Conservation (phyloP, 2,888 invertebrate species). For the Tipula vernalis region DNA sequence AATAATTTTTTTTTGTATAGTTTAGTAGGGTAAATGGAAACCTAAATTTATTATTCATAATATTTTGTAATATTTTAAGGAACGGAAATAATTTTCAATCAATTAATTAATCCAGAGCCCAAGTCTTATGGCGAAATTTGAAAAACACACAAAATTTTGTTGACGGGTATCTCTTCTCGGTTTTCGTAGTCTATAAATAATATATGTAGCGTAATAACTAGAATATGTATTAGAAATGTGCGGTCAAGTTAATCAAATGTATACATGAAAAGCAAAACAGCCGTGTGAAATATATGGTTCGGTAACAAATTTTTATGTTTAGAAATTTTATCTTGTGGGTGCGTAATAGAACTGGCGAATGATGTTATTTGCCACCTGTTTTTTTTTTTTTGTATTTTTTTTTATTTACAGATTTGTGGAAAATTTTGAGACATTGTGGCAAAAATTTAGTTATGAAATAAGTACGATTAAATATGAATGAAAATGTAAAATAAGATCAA, state of each 20-base stretch:
- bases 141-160: not conserved
- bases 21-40: not conserved
- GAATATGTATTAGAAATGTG: not conserved
- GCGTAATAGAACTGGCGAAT: not conserved
- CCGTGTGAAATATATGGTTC: not conserved
- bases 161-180: not conserved
- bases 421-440: not conserved
- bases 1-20: not conserved
- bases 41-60: not conserved
- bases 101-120: not conserved
- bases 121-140: not conserved
- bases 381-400: not conserved
- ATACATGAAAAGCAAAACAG: not conserved
- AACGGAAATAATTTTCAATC: too few relatives aligned
- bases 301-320: not conserved
- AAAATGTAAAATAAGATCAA: not conserved
- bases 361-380: not conserved
- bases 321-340: not conserved
- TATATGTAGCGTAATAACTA: not conserved
- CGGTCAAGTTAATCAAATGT: not conserved
- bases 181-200: not conserved
- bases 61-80: not conserved
- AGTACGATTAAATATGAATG: not conserved
- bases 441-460: not conserved
- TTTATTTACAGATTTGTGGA: not conserved